Evolutionary conservation across 2,797 vertebrate genomes (phyloP).

Genomic region (Leptoclinus maculatus): DNA sequence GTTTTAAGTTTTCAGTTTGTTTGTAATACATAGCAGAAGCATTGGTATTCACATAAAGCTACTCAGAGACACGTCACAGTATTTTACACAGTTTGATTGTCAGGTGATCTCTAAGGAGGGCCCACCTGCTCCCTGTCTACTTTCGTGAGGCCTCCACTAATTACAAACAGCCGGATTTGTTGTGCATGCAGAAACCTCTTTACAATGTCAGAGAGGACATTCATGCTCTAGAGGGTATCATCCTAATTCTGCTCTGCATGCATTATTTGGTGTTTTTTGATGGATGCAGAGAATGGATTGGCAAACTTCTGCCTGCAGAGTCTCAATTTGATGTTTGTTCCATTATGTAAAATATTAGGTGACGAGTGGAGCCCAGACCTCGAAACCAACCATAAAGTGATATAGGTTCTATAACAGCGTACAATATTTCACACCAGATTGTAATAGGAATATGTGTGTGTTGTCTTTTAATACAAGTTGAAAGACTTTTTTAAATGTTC

Average conservation of each 20-base stretch:
- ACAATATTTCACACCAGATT: too few species aligned
- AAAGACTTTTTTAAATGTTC: background rate
- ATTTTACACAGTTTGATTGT: conserved; percentile 5
- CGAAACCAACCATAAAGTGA: too few species aligned
- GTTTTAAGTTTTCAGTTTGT: background rate
- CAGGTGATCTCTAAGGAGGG: conserved; percentile 9
- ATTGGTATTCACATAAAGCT: background rate
- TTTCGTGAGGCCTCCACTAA: background rate
- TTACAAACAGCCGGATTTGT: conserved; percentile 23
- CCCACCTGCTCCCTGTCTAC: background rate
- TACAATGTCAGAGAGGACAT: conserved; percentile 25
- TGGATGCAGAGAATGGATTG: too few species aligned
- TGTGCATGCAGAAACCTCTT: conserved; percentile 14
- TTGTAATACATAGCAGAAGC: background rate
- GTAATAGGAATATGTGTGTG: background rate
- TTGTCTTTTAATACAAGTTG: too few species aligned
- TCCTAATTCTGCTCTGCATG: too few species aligned
- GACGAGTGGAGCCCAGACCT: too few species aligned
- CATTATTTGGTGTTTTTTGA: too few species aligned
- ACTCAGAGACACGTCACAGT: background rate
- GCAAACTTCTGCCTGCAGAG: too few species aligned
- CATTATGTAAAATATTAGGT: too few species aligned
- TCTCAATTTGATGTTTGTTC: too few species aligned
- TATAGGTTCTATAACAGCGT: too few species aligned
- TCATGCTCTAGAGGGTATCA: background rate